Base-by-base conservation (phyloP, 2,888 invertebrate species). In the Eulithis prunata region DNA sequence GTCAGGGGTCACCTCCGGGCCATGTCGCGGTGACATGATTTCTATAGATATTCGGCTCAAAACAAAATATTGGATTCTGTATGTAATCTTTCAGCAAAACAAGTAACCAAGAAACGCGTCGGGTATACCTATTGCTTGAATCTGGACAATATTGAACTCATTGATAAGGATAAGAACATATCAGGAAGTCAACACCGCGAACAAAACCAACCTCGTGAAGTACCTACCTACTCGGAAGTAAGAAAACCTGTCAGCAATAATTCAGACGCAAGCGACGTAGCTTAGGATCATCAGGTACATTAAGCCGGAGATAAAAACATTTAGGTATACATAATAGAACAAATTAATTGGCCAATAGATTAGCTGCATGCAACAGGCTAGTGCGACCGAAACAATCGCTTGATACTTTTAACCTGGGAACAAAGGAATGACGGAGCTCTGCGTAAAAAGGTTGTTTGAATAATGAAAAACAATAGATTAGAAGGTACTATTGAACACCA, bases 1-100 rank as follows among this genome's bases (percentile, higher is more conserved):
- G 71, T 72, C 73, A 71, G 65, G 67, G 72, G 59, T 72, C 69
- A 66, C 46, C 56, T 64, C 14, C 64, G 54, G 62, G 59, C 66
- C 58, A 61, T 66, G 64, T 70, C 70, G 68, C 49, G 13, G 38
- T 55, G 45, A 56, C 36, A 52, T 45, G 62, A 62, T 51, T 49
- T 56, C 51, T 45, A 45, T 43, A 45, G 51, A 56, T 32, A 49
- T 41, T 38, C 10, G 45, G 14, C 32, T 60, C 13, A 36, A 3
- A 41, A 58, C 8, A 41, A 41, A 41, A 41, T 41, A 51, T 0
- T n/a, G 41, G 14, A 14, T 54, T 54, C 53, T 13, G 1, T 21
- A 21, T 21, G 45, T 59, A 6, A 32, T 14, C 13, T 32, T 53
- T 52, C 12, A 38, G 36, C 41, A 14, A 36, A 32, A 13, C 14